Conservation (phyloP, 2,888 invertebrate species). For the Bhutanitis thaidina region DNA sequence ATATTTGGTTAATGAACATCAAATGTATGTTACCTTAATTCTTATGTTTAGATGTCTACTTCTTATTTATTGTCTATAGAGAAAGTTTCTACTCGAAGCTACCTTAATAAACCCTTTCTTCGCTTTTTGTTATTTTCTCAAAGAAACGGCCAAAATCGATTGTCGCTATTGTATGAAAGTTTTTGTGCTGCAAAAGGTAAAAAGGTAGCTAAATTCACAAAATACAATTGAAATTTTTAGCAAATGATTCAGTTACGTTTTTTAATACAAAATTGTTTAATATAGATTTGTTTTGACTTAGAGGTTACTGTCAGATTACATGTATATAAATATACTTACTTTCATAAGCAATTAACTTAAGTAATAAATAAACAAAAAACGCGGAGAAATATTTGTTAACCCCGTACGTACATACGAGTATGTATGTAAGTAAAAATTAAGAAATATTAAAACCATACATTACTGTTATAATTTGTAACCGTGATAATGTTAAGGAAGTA, state of each 20-base stretch:
- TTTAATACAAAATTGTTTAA: too few relatives aligned
- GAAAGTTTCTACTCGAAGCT: slow-evolving; percentile 59
- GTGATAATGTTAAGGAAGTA: slow-evolving; percentile 10
- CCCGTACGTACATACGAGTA: too few relatives aligned
- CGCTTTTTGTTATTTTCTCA: slow-evolving; percentile 38
- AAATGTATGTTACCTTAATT: neutral
- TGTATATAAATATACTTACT: too few relatives aligned
- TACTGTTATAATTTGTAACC: neutral
- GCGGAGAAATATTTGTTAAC: too few relatives aligned
- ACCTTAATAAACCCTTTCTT: slow-evolving; percentile 59
- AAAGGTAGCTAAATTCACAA: slow-evolving; percentile 8
- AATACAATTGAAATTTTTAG: slow-evolving; percentile 5
- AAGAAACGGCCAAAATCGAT: slow-evolving; percentile 20
- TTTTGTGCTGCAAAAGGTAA: slow-evolving; percentile 15
- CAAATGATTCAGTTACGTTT: neutral
- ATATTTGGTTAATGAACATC: too few relatives aligned
- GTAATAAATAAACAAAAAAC: too few relatives aligned
- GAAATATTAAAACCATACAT: neutral
- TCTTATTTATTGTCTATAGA: slow-evolving; percentile 48
- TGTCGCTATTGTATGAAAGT: slow-evolving; percentile 31
- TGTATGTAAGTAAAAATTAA: too few relatives aligned
- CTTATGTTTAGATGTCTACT: neutral
- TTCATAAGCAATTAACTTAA: too few relatives aligned
- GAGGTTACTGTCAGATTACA: too few relatives aligned
- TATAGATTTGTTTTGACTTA: too few relatives aligned